phyloP scores from a whole-genome alignment of 2,113 vertebrate species.

The Heloderma charlesbogerti region DNA sequence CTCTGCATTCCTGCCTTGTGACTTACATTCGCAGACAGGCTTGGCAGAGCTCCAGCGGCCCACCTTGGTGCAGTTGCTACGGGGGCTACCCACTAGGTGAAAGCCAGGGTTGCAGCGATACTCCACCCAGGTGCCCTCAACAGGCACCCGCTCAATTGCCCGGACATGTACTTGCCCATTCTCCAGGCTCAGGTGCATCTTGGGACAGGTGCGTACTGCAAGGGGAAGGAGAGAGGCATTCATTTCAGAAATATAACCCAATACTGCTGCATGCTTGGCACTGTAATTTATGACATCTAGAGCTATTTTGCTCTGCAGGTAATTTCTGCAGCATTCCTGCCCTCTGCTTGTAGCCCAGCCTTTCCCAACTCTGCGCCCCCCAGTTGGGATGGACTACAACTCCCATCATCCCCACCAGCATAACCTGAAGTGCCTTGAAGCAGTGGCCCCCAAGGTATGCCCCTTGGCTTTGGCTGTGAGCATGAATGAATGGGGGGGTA shows the following conservation, averaged over 20 bases:
- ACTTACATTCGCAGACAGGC: constrained; percentile 89
- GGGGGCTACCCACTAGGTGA: constrained; percentile 86
- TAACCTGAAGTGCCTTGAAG: no score
- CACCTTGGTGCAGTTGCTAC: constrained; percentile 87
- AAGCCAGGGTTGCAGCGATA: constrained; percentile 90
- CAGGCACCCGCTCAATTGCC: constrained; percentile 81
- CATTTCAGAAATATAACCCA: not conserved
- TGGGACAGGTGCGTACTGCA: constrained; percentile 88
- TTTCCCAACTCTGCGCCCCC: no score
- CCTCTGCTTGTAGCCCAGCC: no score
- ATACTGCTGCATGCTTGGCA: not conserved
- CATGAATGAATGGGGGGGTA: no score
- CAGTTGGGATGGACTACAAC: no score
- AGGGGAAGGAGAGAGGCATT: not conserved
- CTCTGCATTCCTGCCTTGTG: not conserved
- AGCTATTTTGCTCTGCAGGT: not conserved
- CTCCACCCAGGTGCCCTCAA: constrained; percentile 87
- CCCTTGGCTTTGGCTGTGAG: no score
- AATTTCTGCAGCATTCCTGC: no score
- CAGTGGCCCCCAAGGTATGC: no score
- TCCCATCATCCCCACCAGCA: no score
- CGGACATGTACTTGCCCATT: constrained; percentile 84
- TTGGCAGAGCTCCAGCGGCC: constrained; percentile 92
- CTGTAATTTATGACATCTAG: not conserved
- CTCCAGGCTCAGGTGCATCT: constrained; percentile 90